Evolutionary conservation across 2,888 invertebrate species (phyloP).

Genomic region (Apoda limacodes): DNA sequence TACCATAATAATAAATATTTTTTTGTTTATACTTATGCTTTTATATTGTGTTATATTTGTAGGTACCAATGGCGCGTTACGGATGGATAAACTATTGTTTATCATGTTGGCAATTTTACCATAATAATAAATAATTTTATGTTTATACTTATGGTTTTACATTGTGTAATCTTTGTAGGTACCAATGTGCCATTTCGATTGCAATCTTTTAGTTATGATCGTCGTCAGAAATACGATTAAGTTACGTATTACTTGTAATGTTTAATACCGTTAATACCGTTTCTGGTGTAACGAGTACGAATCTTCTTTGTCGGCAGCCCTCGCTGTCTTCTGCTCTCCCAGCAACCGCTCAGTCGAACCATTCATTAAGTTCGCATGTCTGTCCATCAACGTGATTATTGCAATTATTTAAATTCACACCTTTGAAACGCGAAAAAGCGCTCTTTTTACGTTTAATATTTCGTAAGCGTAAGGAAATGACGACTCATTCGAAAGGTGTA

Average conservation of each 20-base stretch:
- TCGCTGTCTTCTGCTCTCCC: constrained; percentile 46
- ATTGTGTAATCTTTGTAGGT: too few relatives aligned
- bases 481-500: constrained; percentile 68
- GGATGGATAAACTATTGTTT: too few relatives aligned
- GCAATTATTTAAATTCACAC: constrained; percentile 71
- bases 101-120: too few relatives aligned
- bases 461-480: constrained; percentile 65
- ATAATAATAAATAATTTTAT: too few relatives aligned
- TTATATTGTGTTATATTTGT: too few relatives aligned
- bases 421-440: constrained; percentile 61
- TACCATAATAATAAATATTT: too few relatives aligned
- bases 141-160: too few relatives aligned
- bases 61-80: too few relatives aligned
- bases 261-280: background rate
- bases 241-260: background rate
- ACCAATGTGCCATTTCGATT: too few relatives aligned
- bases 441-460: constrained; percentile 64
- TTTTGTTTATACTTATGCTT: too few relatives aligned
- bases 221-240: background rate
- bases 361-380: constrained; percentile 64
- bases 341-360: constrained; percentile 38
- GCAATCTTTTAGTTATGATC: too few relatives aligned
- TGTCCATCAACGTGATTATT: constrained; percentile 54
- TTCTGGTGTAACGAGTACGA: background rate
- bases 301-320: constrained; percentile 26